Conservation (phyloP, 1,140 invertebrate species). For the Delia radicum region DNA sequence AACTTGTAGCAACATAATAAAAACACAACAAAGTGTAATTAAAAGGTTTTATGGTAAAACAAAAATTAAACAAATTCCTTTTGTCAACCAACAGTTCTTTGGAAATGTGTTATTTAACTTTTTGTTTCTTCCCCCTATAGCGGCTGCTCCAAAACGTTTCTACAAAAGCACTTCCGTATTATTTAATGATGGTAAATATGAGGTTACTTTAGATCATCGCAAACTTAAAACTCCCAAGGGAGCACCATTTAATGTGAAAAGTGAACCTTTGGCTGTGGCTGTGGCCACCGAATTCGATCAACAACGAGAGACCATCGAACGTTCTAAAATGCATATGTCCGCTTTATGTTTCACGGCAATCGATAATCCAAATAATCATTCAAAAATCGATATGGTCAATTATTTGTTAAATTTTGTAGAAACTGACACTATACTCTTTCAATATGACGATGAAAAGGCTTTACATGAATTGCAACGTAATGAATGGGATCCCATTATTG, state of each 20-base stretch:
- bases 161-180: constrained; percentile 70
- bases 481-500: constrained; percentile 85
- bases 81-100: not conserved
- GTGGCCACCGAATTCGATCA: constrained; percentile 89
- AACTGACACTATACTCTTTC: constrained; percentile 84
- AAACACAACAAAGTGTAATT: not conserved
- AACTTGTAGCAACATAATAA: not conserved
- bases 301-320: constrained; percentile 77
- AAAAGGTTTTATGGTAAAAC: constrained; percentile 29
- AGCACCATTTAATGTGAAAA: constrained; percentile 73
- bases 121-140: constrained; percentile 25
- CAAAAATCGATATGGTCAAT: constrained; percentile 73
- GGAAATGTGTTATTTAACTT: not conserved
- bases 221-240: constrained; percentile 88
- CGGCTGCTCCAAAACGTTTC: constrained; percentile 65
- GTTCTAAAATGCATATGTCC: constrained; percentile 87
- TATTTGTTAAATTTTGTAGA: constrained; percentile 81
- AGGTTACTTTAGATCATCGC: constrained; percentile 78
- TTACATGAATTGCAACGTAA: constrained; percentile 73
- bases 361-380: constrained; percentile 86
- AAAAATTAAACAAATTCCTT: not conserved
- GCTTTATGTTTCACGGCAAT: constrained; percentile 85
- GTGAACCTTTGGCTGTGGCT: constrained; percentile 85
- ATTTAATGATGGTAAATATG: constrained; percentile 64
- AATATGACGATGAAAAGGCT: constrained; percentile 71